Evolutionary conservation across 2,888 invertebrate species (phyloP).

Genomic region (Caenorhabditis sp.): DNA sequence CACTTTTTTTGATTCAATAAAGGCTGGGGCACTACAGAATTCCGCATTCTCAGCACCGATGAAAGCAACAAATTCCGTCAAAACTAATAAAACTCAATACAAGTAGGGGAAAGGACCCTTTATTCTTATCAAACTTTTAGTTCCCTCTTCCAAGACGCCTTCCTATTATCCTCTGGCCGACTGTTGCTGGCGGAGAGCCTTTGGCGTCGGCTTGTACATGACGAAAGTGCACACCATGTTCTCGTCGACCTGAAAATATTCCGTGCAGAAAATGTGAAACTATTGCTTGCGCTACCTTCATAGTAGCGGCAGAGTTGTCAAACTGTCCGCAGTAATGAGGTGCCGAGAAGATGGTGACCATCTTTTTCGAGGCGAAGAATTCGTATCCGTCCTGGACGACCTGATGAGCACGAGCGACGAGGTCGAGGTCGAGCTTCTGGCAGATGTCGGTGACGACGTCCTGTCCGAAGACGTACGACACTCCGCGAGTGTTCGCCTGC

Average conservation of each 20-base stretch:
- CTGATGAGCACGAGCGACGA: constrained; percentile 80
- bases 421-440: constrained; percentile 81
- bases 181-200: constrained; percentile 14
- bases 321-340: constrained; percentile 77
- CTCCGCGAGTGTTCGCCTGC: constrained; percentile 80
- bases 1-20: too few relatives aligned
- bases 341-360: constrained; percentile 73
- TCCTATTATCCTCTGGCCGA: too few relatives aligned
- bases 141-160: too few relatives aligned
- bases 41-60: too few relatives aligned
- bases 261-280: too few relatives aligned
- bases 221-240: constrained; percentile 72
- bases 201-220: constrained; percentile 69
- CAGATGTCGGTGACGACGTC: constrained; percentile 82
- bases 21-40: too few relatives aligned
- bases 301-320: constrained; percentile 71
- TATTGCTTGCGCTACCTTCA: too few relatives aligned
- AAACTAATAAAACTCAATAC: too few relatives aligned
- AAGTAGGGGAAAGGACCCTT: too few relatives aligned
- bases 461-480: constrained; percentile 82
- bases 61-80: too few relatives aligned
- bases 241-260: constrained; percentile 64
- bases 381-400: constrained; percentile 83
- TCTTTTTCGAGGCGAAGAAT: constrained; percentile 80
- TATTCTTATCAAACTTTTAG: too few relatives aligned